Percentiles rank a stretch among this genome's conserved stretches.
phyloP scores from a whole-genome alignment of 1,140 invertebrate genomes.

The Adelges cooleyi region DNA sequence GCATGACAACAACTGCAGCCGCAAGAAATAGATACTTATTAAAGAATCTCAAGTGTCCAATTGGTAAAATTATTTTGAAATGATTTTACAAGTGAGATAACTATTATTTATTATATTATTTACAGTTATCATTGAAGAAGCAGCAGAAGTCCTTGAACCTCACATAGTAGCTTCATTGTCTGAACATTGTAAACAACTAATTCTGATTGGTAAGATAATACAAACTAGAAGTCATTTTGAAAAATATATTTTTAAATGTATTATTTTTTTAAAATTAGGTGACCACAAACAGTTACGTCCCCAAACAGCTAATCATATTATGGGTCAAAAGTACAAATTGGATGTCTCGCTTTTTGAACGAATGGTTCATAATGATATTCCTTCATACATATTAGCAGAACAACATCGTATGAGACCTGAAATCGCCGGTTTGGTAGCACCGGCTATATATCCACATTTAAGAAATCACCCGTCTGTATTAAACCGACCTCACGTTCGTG shows the following conservation, averaged over 20 bases:
- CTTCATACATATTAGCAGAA: constrained; percentile 42
- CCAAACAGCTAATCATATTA: constrained; percentile 37
- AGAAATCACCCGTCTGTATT: constrained; percentile 44
- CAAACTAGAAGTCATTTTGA: too few species aligned
- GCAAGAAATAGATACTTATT: constrained; percentile 22
- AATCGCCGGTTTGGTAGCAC: constrained; percentile 47
- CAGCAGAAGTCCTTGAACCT: constrained; percentile 67
- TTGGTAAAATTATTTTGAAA: not conserved
- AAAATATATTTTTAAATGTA: not conserved
- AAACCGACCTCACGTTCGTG: constrained; percentile 41
- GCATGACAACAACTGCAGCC: constrained; percentile 28
- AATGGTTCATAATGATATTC: constrained; percentile 48
- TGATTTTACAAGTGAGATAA: too few species aligned
- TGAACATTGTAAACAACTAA: constrained; percentile 57
- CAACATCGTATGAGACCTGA: constrained; percentile 58
- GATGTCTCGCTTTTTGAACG: constrained; percentile 64
- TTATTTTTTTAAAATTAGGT: not conserved
- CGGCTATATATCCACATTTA: constrained; percentile 47
- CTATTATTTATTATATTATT: not conserved
- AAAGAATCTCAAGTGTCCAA: constrained; percentile 16
- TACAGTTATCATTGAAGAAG: constrained; percentile 70
- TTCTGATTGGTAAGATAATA: constrained; percentile 51
- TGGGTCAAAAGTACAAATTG: constrained; percentile 42
- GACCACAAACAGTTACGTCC: constrained; percentile 66
- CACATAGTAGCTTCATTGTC: constrained; percentile 61